Percentiles rank a stretch among this genome's conserved stretches.
phyloP scores from a whole-genome alignment of 2,113 vertebrate species.

The Otocyon megalotis region DNA sequence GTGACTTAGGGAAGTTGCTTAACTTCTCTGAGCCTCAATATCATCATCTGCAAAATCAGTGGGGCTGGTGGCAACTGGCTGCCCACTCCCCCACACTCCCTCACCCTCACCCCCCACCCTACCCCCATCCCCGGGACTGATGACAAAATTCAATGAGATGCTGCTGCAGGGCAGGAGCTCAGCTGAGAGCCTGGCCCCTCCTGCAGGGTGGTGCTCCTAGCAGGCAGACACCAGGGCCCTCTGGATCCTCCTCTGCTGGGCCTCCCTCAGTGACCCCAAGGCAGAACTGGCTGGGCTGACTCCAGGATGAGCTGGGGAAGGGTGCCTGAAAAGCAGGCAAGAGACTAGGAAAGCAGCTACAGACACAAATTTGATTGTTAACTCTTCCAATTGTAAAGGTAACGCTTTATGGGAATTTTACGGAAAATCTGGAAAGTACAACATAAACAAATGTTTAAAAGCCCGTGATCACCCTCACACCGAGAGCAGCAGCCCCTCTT shows the following conservation, averaged over 20 bases:
- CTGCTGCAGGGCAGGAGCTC: background rate
- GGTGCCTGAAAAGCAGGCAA: background rate
- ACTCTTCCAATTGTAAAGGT: background rate
- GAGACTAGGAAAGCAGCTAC: background rate
- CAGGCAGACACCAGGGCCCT: fast-evolving
- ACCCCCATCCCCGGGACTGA: no score
- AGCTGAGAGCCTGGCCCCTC: background rate
- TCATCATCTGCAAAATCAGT: background rate
- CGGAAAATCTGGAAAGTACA: background rate
- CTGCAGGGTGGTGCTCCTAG: background rate
- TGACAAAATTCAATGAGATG: background rate
- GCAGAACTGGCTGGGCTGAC: background rate
- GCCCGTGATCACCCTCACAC: background rate
- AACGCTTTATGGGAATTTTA: background rate
- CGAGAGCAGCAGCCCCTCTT: background rate
- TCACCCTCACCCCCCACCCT: no score
- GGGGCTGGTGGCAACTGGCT: background rate
- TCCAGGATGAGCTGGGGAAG: background rate
- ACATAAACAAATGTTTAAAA: background rate
- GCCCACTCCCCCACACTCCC: no score
- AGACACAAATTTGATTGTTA: background rate
- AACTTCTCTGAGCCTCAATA: background rate
- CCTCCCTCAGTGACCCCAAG: background rate
- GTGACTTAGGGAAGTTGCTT: background rate
- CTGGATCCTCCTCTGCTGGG: no score